These are phyloP conservation scores for Sprattus sprattus DNA, from an alignment of 2,113 vertebrate species.

Conservation along the genomic window DNA sequence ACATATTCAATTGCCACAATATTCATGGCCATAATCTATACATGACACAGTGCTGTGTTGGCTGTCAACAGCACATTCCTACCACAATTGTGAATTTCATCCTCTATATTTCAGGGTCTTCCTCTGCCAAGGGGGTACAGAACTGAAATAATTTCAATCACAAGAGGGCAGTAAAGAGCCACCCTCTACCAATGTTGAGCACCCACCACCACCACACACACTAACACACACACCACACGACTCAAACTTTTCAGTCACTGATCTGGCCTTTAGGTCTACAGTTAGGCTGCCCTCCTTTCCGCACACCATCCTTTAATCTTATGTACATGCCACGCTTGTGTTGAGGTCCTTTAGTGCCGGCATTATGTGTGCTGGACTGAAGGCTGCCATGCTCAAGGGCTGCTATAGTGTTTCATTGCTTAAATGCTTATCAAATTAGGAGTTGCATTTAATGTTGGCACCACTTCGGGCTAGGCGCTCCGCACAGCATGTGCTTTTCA, in stretches of 20 bases:
- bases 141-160: conserved; percentile 41
- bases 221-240: neutral
- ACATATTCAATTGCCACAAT: neutral
- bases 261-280: neutral
- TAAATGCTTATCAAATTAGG: conserved; percentile 10
- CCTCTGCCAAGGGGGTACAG: neutral
- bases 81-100: neutral
- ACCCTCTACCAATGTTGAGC: conserved; percentile 25
- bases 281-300: neutral
- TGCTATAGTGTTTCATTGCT: neutral
- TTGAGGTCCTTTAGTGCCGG: neutral
- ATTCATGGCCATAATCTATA: neutral
- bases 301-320: neutral
- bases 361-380: neutral
- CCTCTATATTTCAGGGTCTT: neutral
- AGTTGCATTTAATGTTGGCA: neutral
- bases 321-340: neutral
- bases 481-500: neutral
- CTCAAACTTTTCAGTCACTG: neutral
- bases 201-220: neutral
- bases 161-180: conserved; percentile 73
- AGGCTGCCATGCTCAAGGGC: neutral
- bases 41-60: neutral
- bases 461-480: neutral
- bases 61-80: neutral